Percentiles rank a stretch among this genome's conserved stretches.
phyloP scores from a whole-genome alignment of 2,888 invertebrate genomes.

The Sphinx pinastri region DNA sequence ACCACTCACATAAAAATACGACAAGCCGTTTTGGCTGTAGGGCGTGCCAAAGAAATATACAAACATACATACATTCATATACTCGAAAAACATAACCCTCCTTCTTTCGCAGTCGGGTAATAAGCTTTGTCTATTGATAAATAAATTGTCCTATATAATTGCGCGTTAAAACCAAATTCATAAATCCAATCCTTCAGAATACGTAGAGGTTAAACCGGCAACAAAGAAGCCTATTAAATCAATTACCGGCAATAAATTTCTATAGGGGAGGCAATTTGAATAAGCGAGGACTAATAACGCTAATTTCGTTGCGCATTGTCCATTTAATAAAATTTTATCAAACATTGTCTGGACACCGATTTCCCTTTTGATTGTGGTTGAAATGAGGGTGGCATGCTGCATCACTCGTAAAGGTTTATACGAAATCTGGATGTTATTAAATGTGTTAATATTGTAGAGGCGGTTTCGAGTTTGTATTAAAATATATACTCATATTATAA shows the following conservation, averaged over 20 bases:
- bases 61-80: too few relatives aligned
- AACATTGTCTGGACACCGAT: conserved; percentile 56
- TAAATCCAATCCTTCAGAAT: conserved; percentile 15
- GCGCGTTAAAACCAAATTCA: conserved; percentile 6
- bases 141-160: background rate
- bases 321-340: conserved; percentile 71
- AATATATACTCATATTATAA: too few relatives aligned
- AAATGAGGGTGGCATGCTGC: conserved; percentile 5
- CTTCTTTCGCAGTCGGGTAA: too few relatives aligned
- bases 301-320: conserved; percentile 69
- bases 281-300: conserved; percentile 65
- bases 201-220: conserved; percentile 28
- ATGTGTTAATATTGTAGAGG: background rate
- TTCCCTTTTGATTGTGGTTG: conserved; percentile 45
- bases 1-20: too few relatives aligned
- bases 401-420: background rate
- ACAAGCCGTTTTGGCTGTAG: too few relatives aligned
- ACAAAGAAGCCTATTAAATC: conserved; percentile 75
- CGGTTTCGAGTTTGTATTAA: too few relatives aligned
- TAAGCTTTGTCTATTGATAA: background rate
- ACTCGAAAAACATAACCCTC: too few relatives aligned
- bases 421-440: background rate
- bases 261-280: conserved; percentile 60
- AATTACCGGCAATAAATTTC: conserved; percentile 70
- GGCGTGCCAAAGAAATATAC: too few relatives aligned